Conservation (phyloP, 2,888 invertebrate species). For the Drosophila greeni region DNA sequence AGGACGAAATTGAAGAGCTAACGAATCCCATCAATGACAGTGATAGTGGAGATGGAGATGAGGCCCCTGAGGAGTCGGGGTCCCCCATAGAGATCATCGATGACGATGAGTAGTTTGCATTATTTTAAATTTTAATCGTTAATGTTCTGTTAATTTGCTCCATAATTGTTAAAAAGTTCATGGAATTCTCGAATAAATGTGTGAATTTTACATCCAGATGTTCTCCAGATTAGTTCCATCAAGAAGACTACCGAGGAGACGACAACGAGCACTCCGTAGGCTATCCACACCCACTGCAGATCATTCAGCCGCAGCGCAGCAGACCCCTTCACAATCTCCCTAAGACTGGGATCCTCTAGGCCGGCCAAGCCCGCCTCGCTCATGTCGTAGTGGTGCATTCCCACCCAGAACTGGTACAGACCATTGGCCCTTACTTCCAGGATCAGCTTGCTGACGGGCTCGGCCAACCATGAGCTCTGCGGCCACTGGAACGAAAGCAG, state of each 20-base stretch:
- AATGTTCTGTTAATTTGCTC: slow-evolving; percentile 9
- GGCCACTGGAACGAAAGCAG: slow-evolving; percentile 50
- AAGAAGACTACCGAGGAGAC: slow-evolving; percentile 33
- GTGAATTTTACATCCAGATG: not conserved
- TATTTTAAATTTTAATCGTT: slow-evolving; percentile 4
- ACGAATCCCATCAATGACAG: slow-evolving; percentile 38
- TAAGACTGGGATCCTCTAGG: slow-evolving; percentile 47
- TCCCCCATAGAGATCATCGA: slow-evolving; percentile 30
- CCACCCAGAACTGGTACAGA: slow-evolving; percentile 53
- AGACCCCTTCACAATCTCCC: not conserved
- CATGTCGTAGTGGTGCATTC: slow-evolving; percentile 64
- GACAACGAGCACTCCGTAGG: slow-evolving; percentile 35
- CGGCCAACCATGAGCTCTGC: slow-evolving; percentile 46
- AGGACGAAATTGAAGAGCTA: slow-evolving; percentile 56
- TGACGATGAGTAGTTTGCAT: slow-evolving; percentile 14
- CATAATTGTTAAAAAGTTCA: slow-evolving; percentile 4
- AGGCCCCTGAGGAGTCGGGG: slow-evolving; percentile 20
- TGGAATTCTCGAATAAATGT: slow-evolving; percentile 16
- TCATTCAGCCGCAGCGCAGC: slow-evolving; percentile 46
- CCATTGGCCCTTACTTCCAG: slow-evolving; percentile 52
- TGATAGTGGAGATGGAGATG: slow-evolving; percentile 57
- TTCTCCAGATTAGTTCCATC: slow-evolving; percentile 37
- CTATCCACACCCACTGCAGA: slow-evolving; percentile 55
- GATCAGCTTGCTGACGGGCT: slow-evolving; percentile 49
- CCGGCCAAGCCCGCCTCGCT: slow-evolving; percentile 49